These are phyloP conservation scores for Pterocles gutturalis DNA, from an alignment of 2,113 vertebrate species.

Conservation along the genomic window DNA sequence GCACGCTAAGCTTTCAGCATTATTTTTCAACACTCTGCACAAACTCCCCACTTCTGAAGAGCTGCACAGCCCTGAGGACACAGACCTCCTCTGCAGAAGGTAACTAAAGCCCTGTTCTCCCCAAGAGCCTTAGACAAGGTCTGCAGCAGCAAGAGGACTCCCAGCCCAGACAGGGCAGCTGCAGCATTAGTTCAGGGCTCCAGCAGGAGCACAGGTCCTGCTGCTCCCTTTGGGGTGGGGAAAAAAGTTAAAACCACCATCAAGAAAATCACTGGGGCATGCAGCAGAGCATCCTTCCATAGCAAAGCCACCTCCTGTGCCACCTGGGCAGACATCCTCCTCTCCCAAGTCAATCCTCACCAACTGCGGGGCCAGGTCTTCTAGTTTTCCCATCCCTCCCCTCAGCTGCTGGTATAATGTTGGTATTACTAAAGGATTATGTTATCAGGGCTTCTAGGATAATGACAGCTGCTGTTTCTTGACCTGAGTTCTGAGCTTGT, in stretches of 20 bases:
- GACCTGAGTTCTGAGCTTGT: slow-evolving; percentile 5
- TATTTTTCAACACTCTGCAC: background rate
- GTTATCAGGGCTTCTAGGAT: slow-evolving; percentile 41
- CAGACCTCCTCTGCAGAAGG: accelerated
- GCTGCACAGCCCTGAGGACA: background rate
- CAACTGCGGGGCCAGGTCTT: background rate
- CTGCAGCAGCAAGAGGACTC: background rate
- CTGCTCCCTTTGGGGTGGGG: background rate
- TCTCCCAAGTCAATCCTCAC: background rate
- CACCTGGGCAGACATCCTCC: accelerated
- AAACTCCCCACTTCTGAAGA: background rate
- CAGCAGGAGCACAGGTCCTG: background rate
- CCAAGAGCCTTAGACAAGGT: background rate
- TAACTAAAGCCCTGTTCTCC: background rate
- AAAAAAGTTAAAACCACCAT: background rate
- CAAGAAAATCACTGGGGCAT: accelerated
- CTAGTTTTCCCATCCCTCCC: background rate
- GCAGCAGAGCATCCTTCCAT: background rate
- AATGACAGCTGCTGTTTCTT: slow-evolving; percentile 41
- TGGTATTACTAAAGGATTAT: slow-evolving; percentile 48
- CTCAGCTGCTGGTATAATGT: background rate
- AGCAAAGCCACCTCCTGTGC: background rate
- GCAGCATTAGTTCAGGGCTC: background rate
- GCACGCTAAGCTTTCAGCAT: background rate
- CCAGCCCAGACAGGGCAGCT: background rate